A percentile compares a stretch with the other conserved stretches of the same genome.
These are phyloP conservation scores for Troides helena DNA, from an alignment of 2,888 invertebrate genomes.

Conservation along the genomic window DNA sequence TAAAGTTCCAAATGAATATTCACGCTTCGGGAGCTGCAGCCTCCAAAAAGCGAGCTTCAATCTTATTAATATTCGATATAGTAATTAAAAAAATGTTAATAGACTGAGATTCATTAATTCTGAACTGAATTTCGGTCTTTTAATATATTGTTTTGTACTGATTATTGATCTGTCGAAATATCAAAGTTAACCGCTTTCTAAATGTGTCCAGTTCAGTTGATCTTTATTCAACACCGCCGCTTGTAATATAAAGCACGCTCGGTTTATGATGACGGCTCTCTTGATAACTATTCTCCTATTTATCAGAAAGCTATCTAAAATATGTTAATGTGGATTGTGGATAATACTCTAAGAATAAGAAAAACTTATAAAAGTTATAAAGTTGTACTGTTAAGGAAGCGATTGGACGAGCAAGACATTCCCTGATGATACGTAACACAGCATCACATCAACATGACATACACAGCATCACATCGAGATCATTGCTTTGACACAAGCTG, in stretches of 20 bases:
- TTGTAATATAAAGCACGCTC: constrained; percentile 10
- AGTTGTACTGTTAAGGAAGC: no score
- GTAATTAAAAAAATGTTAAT: constrained; percentile 3
- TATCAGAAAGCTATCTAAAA: no score
- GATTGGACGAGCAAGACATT: no score
- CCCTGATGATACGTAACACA: no score
- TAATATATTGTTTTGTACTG: constrained; percentile 21
- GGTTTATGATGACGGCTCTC: background rate
- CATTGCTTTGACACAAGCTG: no score
- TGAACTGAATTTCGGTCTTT: constrained; percentile 5
- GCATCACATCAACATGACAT: no score
- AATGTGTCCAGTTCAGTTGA: constrained; percentile 23
- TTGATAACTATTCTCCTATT: background rate
- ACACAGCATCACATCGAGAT: no score
- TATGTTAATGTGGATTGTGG: no score
- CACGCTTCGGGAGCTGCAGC: background rate
- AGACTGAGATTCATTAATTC: constrained; percentile 3
- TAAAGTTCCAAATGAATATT: no score
- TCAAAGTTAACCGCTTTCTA: constrained; percentile 29
- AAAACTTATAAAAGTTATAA: no score
- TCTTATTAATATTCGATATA: background rate
- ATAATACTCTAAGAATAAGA: no score
- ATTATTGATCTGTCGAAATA: constrained; percentile 31
- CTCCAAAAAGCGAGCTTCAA: background rate
- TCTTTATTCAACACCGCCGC: constrained; percentile 24